A percentile compares a stretch with the other conserved stretches of the same genome.
These are phyloP conservation scores for Atrichornis clamosus DNA, from an alignment of 2,113 vertebrate genomes.

Conservation along the genomic window DNA sequence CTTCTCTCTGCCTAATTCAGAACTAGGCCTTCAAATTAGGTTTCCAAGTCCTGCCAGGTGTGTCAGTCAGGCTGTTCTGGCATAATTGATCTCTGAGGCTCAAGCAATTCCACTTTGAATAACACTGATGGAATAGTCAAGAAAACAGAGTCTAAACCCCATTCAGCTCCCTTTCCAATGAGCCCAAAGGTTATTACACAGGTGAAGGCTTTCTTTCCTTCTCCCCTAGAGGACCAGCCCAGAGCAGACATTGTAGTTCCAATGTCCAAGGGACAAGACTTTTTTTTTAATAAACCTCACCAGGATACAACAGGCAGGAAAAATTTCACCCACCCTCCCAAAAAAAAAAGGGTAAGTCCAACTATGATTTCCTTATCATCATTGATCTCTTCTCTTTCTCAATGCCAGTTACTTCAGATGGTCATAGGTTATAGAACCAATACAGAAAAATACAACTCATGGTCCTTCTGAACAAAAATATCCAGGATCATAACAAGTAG, in stretches of 20 bases:
- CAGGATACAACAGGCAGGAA: not conserved
- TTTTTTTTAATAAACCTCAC: not conserved
- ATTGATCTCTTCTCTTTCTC: not conserved
- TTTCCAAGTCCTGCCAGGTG: not conserved
- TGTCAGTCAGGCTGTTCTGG: not conserved
- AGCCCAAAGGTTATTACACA: not conserved
- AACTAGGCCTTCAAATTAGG: not conserved
- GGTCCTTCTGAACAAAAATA: not conserved
- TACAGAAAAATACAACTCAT: not conserved
- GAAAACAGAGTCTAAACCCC: not conserved
- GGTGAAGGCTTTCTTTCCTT: not conserved
- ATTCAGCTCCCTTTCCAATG: not conserved
- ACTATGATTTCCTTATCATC: constrained; percentile 24
- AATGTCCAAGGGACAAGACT: not conserved
- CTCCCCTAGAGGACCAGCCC: not conserved
- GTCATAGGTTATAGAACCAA: constrained; percentile 19
- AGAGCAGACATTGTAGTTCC: not conserved
- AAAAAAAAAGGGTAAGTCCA: not conserved
- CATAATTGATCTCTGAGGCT: not conserved
- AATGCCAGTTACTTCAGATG: constrained; percentile 14
- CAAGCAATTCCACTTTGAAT: not conserved
- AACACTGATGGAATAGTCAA: not conserved
- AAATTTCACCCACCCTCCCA: not conserved
- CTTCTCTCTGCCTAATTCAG: not conserved
- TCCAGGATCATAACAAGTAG: not conserved